phyloP scores from a whole-genome alignment of 2,113 vertebrate genomes.

The Motacilla tschutschensis region DNA sequence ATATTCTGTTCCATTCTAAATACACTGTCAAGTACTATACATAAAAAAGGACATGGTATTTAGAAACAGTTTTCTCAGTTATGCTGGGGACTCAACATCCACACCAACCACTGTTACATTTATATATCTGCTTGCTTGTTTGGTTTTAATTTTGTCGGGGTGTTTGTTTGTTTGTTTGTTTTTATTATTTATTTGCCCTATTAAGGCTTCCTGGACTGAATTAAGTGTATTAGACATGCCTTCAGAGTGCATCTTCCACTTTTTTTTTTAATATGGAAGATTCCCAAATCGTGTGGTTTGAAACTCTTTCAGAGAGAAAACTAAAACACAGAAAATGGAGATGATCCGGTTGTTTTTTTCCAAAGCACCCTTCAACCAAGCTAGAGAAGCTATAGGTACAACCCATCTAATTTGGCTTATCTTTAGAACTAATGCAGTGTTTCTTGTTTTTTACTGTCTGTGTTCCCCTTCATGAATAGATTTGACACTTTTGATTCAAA shows the following conservation, averaged over 20 bases:
- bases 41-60: background rate
- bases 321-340: background rate
- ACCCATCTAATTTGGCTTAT: background rate
- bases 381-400: background rate
- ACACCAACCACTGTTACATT: background rate
- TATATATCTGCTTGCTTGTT: rapidly evolving
- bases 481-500: background rate
- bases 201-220: background rate
- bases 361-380: background rate
- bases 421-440: background rate
- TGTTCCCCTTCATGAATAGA: rapidly evolving
- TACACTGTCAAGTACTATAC: no score
- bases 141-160: background rate
- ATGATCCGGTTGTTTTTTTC: background rate
- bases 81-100: background rate
- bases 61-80: background rate
- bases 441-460: background rate
- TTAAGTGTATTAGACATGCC: background rate
- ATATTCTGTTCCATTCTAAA: background rate
- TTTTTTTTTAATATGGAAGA: background rate
- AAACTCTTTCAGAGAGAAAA: background rate
- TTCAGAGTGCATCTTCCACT: background rate
- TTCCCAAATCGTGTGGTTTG: background rate
- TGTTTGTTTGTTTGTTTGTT: background rate
- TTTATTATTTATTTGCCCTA: background rate